A percentile compares a stretch with the other conserved stretches of the same genome.
These are phyloP conservation scores for Smutsia gigantea DNA, from an alignment of 2,797 vertebrate species.

Conservation along the genomic window DNA sequence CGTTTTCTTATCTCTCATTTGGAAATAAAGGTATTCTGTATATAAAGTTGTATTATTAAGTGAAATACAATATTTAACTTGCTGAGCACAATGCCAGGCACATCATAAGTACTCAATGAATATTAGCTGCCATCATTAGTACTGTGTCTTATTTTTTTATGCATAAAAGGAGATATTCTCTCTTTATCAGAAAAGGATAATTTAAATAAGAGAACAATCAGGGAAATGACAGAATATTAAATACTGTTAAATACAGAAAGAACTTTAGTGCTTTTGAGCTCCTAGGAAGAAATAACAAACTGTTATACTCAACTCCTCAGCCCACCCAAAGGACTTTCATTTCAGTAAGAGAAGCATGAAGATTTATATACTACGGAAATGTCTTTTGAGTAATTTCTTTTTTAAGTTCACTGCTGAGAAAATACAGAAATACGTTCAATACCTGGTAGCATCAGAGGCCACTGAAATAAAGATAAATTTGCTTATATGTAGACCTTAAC, in stretches of 20 bases:
- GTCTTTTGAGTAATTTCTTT: not conserved
- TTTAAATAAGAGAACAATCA: not conserved
- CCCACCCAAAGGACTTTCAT: not conserved
- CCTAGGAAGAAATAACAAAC: not conserved
- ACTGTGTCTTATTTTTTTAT: not conserved
- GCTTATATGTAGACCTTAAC: not conserved
- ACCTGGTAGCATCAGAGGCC: not conserved
- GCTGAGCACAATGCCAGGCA: not conserved
- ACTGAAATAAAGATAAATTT: not conserved
- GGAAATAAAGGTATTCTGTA: not conserved
- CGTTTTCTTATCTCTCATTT: not conserved
- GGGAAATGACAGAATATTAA: not conserved
- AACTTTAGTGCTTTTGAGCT: not conserved
- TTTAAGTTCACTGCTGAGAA: not conserved
- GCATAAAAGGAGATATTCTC: not conserved
- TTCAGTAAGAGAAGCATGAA: not conserved
- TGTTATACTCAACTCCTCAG: not conserved
- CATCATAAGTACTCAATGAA: not conserved
- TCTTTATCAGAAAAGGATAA: not conserved
- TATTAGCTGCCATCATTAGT: not conserved
- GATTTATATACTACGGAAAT: not conserved
- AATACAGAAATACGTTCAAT: not conserved
- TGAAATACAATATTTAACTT: not conserved
- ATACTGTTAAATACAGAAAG: not conserved
- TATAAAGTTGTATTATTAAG: not conserved